Evolutionary conservation across 2,888 invertebrate genomes (phyloP), one percentile per base, ranked within the genome.

Genomic region (Thumatha senex): DNA sequence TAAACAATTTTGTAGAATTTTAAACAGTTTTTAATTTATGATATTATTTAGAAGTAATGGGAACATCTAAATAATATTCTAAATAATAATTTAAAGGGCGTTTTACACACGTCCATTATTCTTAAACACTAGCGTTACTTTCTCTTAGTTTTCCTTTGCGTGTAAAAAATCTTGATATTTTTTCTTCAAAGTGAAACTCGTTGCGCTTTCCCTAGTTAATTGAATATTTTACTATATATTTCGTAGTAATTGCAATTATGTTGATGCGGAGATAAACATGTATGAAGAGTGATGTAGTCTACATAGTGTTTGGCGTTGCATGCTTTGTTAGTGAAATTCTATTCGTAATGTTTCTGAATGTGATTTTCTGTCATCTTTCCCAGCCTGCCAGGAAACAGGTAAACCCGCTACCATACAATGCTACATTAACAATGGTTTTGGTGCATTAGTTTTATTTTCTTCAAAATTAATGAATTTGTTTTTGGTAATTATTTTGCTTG

Each of bases 341-440:
- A 85, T 79, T 80, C 82, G 88, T 89, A 86, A 84, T 87, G 84
- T 86, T 86, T 91, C 91, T 91, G 91, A 91, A 91, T 91, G 90
- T 91, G 89, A 85, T 88, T 86, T 90, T 91, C 87, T 92, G 86
- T 91, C 84, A 77, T 91, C 92, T 92, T 91, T 70, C 89, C 74
- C 92, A 92, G 92, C 92, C 91, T 92, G 92, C 92, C 92, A 92
- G 92, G 92, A 92, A 78, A 86, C 92, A 92, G 92, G 92, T 92
- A 92, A 90, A 67, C 70, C 71, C 63, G 66, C 56, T 60, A 56
- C 61, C 67, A 70, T 70, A 66, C 58, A 67, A 66, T 51, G 76
- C 77, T 67, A 61, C 36, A 15, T 61, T 61, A 35, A 41, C 54
- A 44, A 58, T 61, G 51, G 47, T 63, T 67, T 46, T 56, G 41